Conservation (phyloP, 92 coral and sea anemone species). For the Palythoa grandis region DNA sequence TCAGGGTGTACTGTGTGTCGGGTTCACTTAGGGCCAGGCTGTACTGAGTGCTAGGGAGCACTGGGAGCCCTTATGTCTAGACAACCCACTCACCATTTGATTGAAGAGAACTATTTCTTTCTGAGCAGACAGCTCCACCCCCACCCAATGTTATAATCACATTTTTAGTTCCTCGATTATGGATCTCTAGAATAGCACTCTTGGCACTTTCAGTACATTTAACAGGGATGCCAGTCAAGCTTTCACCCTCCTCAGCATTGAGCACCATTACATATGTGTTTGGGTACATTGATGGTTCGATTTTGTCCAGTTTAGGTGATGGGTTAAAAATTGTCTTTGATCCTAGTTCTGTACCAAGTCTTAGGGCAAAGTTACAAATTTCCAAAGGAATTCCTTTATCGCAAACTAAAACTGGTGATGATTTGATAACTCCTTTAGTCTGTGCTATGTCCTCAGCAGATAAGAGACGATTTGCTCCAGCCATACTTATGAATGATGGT, state of each 20-base stretch:
- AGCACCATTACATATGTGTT: constrained; percentile 71
- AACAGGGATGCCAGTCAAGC: constrained; percentile 70
- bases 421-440: constrained; percentile 54
- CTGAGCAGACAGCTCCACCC: constrained; percentile 84
- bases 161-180: constrained; percentile 66
- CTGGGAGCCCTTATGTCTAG: too few relatives aligned
- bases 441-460: constrained; percentile 57
- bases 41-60: too few relatives aligned
- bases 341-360: constrained; percentile 75
- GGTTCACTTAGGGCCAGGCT: too few relatives aligned
- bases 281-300: constrained; percentile 58
- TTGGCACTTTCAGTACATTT: constrained; percentile 60
- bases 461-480: constrained; percentile 79
- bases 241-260: constrained; percentile 82
- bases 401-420: constrained; percentile 77
- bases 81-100: constrained; percentile 31
- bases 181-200: constrained; percentile 65
- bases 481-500: constrained; percentile 86
- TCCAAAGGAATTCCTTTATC: constrained; percentile 85
- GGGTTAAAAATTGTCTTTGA: constrained; percentile 82
- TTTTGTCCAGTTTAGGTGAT: constrained; percentile 70
- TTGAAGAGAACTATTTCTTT: constrained; percentile 29
- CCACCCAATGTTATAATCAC: constrained; percentile 82
- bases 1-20: too few relatives aligned
- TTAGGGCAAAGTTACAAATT: constrained; percentile 64